Evolutionary conservation across 2,797 vertebrate genomes (phyloP), one percentile per base, ranked within the genome.

Genomic region (Chanos chanos): DNA sequence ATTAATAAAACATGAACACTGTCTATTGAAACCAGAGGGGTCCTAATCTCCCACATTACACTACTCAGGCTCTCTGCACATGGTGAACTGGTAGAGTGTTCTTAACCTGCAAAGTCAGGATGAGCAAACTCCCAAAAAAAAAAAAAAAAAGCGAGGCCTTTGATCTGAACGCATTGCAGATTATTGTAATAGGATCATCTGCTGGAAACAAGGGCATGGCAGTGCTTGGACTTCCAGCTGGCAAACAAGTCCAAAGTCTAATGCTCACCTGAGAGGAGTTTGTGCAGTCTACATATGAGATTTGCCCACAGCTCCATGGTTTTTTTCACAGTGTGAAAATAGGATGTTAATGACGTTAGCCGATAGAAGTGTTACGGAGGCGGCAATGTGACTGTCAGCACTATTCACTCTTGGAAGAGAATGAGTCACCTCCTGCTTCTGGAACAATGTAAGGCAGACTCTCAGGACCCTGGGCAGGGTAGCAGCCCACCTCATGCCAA

Each of bases 1-100:
- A 65, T 83, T 75, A 81, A 85, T 81, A 82, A 85, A 80, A 85
- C 74, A 87, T 74, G 62, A 85, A 68, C 50, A 27, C 7, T 41
- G 71, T 44, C 25, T 43, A 66, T 67, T 70, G 49, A 52, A 73
- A 64, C 60, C 57, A 65, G 68, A 64, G 36, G 66, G 45, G 39
- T 68, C 39, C 52, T 76, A 71, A 78, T 77, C 57, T 75, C 50
- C 51, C 15, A 22, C 37, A 36, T 56, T 36, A 36, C 16, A 30
- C 6, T 56, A 16, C 52, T 50, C 37, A 59, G 7, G 21, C n/a
- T n/a, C n/a, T n/a, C n/a, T n/a, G n/a, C n/a, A n/a, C n/a, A n/a
- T n/a, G n/a, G n/a, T n/a, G n/a, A 30, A 37, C 33, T 6, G 15
- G 18, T 5, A 12, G 45, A 40, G 15, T 15, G 45, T 39, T 33